Conservation (phyloP, 2,113 vertebrate species). For the Lipophrys pholis region DNA sequence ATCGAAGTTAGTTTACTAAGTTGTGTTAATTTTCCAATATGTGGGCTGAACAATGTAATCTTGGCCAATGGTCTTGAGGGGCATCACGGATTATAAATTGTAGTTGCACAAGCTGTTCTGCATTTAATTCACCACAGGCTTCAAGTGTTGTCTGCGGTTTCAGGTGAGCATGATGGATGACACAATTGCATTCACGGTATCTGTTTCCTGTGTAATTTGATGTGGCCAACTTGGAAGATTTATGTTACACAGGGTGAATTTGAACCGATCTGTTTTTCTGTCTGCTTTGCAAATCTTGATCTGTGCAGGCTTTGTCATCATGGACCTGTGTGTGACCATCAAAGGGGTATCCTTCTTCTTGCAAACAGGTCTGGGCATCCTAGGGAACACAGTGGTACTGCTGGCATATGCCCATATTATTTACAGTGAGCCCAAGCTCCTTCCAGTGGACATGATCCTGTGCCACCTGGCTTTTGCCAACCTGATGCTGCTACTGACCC, state of each 20-base stretch:
- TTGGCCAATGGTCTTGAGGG: constrained; percentile 50
- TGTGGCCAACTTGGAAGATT: background rate
- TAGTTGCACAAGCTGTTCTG: constrained; percentile 28
- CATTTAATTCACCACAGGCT: constrained; percentile 10
- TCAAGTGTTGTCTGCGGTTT: constrained; percentile 3
- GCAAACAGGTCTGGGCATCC: constrained; percentile 82
- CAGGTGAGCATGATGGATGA: constrained; percentile 52
- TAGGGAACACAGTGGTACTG: constrained; percentile 81
- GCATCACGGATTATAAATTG: constrained; percentile 67
- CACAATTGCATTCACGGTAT: background rate
- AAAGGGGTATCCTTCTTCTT: constrained; percentile 86
- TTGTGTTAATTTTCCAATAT: constrained; percentile 52
- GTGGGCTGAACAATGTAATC: constrained; percentile 40
- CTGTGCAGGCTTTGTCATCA: constrained; percentile 47
- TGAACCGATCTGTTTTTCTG: constrained; percentile 15
- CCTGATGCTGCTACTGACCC: constrained; percentile 81
- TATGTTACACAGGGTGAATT: constrained; percentile 9
- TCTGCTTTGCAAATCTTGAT: constrained; percentile 29
- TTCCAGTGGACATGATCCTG: constrained; percentile 84
- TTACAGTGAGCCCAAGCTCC: constrained; percentile 61
- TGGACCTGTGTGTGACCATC: constrained; percentile 86
- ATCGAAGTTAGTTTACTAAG: constrained; percentile 37
- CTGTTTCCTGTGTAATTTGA: background rate
- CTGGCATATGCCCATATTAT: constrained; percentile 73
- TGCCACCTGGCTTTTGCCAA: constrained; percentile 84